Percentiles rank a stretch among this genome's conserved stretches.
Conservation (phyloP, 2,888 invertebrate genomes). For the Nipponacmea schrenckii region DNA sequence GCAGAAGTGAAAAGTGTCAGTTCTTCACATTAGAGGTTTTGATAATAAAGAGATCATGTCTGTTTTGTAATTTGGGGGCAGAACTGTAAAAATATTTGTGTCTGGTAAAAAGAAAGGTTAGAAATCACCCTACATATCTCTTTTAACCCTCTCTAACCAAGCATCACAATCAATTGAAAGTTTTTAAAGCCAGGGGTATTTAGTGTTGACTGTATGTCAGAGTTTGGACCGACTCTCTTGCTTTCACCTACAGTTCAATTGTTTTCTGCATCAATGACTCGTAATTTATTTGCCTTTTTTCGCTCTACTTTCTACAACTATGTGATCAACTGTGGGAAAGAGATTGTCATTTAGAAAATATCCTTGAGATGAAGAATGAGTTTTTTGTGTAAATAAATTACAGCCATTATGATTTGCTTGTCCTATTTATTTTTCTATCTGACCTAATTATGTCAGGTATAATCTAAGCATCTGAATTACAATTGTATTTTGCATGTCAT, state of each 20-base stretch:
- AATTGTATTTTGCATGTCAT: no score
- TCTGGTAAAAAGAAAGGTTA: background rate
- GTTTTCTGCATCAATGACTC: background rate
- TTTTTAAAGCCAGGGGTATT: background rate
- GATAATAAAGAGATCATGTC: slow-evolving; percentile 2
- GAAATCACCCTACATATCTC: background rate
- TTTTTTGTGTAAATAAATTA: slow-evolving; percentile 4
- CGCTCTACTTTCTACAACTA: background rate
- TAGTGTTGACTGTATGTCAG: background rate
- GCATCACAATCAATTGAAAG: slow-evolving; percentile 4
- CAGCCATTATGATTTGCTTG: background rate
- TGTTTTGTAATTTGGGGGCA: slow-evolving; percentile 6
- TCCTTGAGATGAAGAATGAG: background rate
- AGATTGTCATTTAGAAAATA: background rate
- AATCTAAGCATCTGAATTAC: no score
- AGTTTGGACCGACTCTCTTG: no score
- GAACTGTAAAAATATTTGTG: slow-evolving; percentile 4
- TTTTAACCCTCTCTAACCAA: background rate
- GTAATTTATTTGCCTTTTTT: background rate
- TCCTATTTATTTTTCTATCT: background rate
- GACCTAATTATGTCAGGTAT: no score
- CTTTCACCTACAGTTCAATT: background rate
- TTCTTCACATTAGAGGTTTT: background rate
- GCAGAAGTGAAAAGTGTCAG: background rate
- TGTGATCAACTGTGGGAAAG: slow-evolving; percentile 6